These are phyloP conservation scores for Drosophila lacicola DNA, from an alignment of 2,888 invertebrate species.

Conservation along the genomic window DNA sequence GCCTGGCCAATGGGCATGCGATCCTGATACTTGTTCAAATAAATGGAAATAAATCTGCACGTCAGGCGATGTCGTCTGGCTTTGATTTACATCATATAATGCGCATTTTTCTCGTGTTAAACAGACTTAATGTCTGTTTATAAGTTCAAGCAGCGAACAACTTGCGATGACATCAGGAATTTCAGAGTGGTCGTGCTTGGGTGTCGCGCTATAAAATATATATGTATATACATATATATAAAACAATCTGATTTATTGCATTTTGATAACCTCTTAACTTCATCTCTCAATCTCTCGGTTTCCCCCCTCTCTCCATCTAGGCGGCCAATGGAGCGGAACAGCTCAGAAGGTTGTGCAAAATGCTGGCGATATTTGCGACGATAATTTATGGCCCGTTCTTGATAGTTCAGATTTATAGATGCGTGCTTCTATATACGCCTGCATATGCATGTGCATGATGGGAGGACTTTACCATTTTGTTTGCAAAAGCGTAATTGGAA, in stretches of 20 bases:
- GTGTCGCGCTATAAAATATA: conserved; percentile 69
- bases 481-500: conserved; percentile 49
- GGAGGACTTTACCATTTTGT: conserved; percentile 65
- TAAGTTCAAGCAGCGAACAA: conserved; percentile 40
- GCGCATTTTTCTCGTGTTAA: conserved; percentile 74
- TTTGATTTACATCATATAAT: conserved; percentile 74
- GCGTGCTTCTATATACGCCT: conserved; percentile 20
- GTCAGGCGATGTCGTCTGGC: conserved; percentile 54
- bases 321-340: conserved; percentile 53
- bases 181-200: conserved; percentile 34
- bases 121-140: conserved; percentile 78
- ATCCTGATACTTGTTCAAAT: conserved; percentile 42
- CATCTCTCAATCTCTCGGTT: conserved; percentile 19
- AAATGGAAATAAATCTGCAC: conserved; percentile 63
- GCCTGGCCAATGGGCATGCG: conserved; percentile 9
- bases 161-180: conserved; percentile 33
- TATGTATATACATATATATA: conserved; percentile 21
- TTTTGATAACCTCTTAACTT: conserved; percentile 75
- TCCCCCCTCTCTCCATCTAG: conserved; percentile 3
- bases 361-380: conserved; percentile 69
- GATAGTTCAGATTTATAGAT: conserved; percentile 61
- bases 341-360: conserved; percentile 63
- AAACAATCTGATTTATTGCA: conserved; percentile 77
- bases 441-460: conserved; percentile 18
- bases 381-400: conserved; percentile 66